phyloP scores from a whole-genome alignment of 2,888 invertebrate species.

The Philereme vetulata region DNA sequence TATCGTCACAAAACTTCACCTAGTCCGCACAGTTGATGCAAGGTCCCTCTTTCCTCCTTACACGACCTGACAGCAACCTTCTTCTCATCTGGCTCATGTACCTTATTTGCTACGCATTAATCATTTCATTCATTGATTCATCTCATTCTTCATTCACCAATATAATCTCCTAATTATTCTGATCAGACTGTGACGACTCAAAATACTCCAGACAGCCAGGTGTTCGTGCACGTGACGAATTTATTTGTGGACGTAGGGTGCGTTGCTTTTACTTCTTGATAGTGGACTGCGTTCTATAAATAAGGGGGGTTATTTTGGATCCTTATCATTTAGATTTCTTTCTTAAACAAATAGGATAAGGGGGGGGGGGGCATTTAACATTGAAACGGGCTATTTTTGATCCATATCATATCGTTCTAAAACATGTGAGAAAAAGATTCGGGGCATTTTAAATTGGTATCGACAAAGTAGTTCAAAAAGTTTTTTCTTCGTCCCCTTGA shows the following conservation, averaged over 20 bases:
- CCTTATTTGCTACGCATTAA: too few relatives aligned
- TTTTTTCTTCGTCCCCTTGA: background rate
- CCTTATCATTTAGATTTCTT: background rate
- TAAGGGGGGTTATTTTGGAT: conserved; percentile 6
- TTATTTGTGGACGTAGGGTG: conserved; percentile 19
- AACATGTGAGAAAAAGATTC: background rate
- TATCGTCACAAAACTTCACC: too few relatives aligned
- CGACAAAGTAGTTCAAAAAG: background rate
- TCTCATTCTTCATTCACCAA: too few relatives aligned
- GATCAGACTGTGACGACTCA: conserved; percentile 10
- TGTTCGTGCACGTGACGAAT: conserved; percentile 23
- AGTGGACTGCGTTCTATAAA: conserved; percentile 3
- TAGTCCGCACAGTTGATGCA: too few relatives aligned
- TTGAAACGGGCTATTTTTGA: conserved; percentile 4
- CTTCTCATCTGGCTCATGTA: too few relatives aligned
- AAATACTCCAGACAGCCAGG: conserved; percentile 26
- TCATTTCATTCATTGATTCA: too few relatives aligned
- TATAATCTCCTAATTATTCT: too few relatives aligned
- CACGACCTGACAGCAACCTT: too few relatives aligned
- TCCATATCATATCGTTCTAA: background rate
- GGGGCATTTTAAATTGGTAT: conserved; percentile 6
- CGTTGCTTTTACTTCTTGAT: conserved; percentile 18
- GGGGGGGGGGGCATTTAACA: too few relatives aligned
- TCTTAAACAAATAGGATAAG: background rate
- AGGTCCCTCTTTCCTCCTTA: too few relatives aligned